A percentile compares a stretch with the other conserved stretches of the same genome.
These are phyloP conservation scores for Cataglyphis livida DNA, from an alignment of 2,888 invertebrate genomes.

Conservation along the genomic window DNA sequence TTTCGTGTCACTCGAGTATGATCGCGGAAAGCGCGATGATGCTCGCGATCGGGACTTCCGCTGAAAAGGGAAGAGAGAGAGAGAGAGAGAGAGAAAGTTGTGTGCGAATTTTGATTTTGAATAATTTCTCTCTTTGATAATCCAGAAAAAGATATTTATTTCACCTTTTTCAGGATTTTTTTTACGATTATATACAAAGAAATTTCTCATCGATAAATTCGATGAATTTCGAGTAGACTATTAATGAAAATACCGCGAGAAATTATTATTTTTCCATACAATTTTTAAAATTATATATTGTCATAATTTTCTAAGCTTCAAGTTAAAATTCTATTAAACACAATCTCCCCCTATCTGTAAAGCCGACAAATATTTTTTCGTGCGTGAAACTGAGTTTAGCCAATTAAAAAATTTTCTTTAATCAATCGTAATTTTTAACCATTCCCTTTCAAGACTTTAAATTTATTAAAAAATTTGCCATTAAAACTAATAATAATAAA, in stretches of 20 bases:
- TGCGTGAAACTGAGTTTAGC: background rate
- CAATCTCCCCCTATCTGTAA: background rate
- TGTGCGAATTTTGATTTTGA: background rate
- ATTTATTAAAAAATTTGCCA: background rate
- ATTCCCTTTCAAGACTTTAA: background rate
- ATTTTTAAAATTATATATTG: background rate
- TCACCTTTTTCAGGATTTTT: background rate
- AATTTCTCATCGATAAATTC: background rate
- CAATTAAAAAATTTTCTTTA: background rate
- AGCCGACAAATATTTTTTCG: background rate
- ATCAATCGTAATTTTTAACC: background rate
- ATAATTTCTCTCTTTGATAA: background rate
- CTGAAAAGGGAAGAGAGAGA: background rate
- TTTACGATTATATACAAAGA: background rate
- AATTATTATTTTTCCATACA: background rate
- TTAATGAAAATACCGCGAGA: background rate
- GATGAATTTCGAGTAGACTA: background rate
- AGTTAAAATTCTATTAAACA: background rate
- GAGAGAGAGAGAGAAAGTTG: background rate
- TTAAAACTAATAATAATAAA: background rate
- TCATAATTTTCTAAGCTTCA: background rate
- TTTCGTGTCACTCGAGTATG: slow-evolving; percentile 18
- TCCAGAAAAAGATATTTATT: background rate
- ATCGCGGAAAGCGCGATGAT: slow-evolving; percentile 4
- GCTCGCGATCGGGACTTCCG: background rate